These are phyloP conservation scores for Metaphire vulgaris DNA, from an alignment of 1,140 invertebrate species.

Conservation along the genomic window DNA sequence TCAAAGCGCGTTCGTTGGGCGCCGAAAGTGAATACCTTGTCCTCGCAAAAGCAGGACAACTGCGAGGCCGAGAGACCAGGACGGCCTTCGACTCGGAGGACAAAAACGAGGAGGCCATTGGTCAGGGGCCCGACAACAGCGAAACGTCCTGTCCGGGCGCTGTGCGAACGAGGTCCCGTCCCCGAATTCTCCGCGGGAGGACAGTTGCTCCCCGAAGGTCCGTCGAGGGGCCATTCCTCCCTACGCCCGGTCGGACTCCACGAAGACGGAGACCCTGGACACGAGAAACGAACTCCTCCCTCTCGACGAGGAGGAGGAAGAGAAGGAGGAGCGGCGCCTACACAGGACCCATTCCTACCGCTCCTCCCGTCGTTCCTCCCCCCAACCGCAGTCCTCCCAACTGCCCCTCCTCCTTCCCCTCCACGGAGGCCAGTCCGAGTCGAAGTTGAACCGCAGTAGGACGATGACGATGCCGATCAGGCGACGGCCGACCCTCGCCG, in stretches of 20 bases:
- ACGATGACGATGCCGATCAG: conserved; percentile 16
- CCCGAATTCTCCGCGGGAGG: neutral
- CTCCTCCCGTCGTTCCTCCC: neutral
- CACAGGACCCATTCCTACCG: conserved; percentile 17
- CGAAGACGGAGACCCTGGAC: neutral
- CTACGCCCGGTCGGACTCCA: neutral
- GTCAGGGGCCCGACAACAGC: too few relatives aligned
- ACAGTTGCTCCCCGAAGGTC: neutral
- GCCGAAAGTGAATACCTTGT: conserved; percentile 9
- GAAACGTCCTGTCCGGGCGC: too few relatives aligned
- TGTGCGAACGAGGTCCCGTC: too few relatives aligned
- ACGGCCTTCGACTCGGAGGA: too few relatives aligned
- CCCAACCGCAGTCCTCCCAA: neutral
- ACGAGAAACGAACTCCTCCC: neutral
- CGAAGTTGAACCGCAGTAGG: neutral
- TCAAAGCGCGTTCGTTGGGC: conserved; percentile 8
- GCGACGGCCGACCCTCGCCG: neutral
- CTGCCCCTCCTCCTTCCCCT: neutral
- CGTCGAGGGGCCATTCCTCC: too few relatives aligned
- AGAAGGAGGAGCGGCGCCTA: neutral
- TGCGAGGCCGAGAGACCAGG: too few relatives aligned
- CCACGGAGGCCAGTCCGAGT: neutral
- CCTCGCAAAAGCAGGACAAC: neutral
- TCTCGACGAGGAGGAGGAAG: too few relatives aligned
- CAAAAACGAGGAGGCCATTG: too few relatives aligned